Evolutionary conservation across 2,797 vertebrate species (phyloP).

Genomic region (Pipistrellus nathusii): DNA sequence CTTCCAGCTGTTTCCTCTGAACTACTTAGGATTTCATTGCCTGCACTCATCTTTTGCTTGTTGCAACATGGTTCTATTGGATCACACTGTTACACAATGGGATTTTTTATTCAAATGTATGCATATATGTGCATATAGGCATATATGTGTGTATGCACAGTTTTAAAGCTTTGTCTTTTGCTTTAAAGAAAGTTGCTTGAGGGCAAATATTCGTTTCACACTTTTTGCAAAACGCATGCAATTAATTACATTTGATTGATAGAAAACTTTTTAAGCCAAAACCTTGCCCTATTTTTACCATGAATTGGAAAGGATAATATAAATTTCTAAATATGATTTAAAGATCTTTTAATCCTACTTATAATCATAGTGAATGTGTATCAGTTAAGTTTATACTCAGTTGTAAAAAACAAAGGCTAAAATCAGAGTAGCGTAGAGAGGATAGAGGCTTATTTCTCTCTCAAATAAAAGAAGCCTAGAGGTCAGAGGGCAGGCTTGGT

Average conservation of each 20-base stretch:
- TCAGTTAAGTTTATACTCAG: not conserved
- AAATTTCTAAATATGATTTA: conserved; percentile 17
- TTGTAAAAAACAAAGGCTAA: not conserved
- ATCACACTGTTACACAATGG: not conserved
- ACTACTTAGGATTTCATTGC: not conserved
- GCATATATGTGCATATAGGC: not conserved
- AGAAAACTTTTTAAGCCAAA: conserved; percentile 21
- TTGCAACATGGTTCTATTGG: not conserved
- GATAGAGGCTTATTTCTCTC: not conserved
- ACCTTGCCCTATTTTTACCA: conserved; percentile 4
- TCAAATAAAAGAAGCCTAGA: not conserved
- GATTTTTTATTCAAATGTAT: not conserved
- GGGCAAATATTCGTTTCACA: conserved; percentile 6
- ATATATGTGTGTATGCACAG: not conserved
- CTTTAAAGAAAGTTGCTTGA: not conserved
- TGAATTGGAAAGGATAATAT: not conserved
- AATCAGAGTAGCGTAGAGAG: not conserved
- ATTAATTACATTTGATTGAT: not conserved
- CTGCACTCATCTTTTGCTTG: not conserved
- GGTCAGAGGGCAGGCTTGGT: not conserved
- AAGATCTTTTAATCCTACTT: conserved; percentile 5
- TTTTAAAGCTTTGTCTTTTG: conserved; percentile 3
- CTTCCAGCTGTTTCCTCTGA: not conserved
- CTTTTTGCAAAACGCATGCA: not conserved
- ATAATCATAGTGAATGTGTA: not conserved